phyloP scores from a whole-genome alignment of 2,888 invertebrate genomes.

The Cephalotes varians region DNA sequence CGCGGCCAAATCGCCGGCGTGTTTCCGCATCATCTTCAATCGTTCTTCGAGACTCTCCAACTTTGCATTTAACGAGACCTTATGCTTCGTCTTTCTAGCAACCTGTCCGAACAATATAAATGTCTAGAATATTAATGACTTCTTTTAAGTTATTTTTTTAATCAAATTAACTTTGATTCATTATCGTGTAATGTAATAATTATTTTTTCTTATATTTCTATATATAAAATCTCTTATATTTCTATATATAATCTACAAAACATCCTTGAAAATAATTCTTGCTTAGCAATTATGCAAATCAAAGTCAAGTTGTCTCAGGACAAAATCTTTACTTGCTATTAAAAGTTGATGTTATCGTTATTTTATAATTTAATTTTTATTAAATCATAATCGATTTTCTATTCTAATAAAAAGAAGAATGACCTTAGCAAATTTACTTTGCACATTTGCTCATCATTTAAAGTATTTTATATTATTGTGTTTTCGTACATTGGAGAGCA shows the following conservation, averaged over 20 bases:
- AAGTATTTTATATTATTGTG: background rate
- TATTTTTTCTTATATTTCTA: no score
- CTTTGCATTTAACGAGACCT: slow-evolving; percentile 85
- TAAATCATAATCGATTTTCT: background rate
- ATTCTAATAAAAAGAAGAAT: background rate
- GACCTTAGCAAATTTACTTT: background rate
- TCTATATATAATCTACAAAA: no score
- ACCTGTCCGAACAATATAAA: slow-evolving; percentile 80
- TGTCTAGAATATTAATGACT: background rate
- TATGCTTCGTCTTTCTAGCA: slow-evolving; percentile 86
- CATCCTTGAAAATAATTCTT: no score
- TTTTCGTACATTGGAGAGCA: background rate
- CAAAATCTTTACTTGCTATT: background rate
- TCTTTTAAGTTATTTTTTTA: background rate
- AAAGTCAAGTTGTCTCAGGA: background rate
- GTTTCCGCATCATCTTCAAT: slow-evolving; percentile 85
- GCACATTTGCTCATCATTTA: background rate
- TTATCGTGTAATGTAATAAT: background rate
- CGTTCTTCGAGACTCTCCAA: slow-evolving; percentile 86
- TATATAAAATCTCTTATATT: no score
- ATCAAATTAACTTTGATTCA: background rate
- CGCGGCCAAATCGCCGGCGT: slow-evolving; percentile 86
- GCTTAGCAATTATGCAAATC: background rate
- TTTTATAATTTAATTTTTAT: background rate
- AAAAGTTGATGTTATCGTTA: no score